Evolutionary conservation across 2,113 vertebrate genomes (phyloP).

Genomic region (Serinus canaria): DNA sequence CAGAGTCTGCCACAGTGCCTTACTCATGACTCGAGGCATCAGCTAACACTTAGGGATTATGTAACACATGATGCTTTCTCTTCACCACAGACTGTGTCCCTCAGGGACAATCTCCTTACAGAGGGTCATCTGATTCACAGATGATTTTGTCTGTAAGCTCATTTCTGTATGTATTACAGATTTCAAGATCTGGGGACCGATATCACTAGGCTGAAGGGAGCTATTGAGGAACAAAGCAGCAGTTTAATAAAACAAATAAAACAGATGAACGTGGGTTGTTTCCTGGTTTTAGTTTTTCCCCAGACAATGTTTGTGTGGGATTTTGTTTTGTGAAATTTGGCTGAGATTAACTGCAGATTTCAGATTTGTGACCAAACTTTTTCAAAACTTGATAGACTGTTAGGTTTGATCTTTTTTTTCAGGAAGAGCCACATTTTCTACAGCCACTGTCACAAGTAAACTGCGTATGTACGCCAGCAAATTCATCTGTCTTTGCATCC

Average conservation of each 20-base stretch:
- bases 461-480: rapidly evolving
- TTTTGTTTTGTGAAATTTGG: not conserved
- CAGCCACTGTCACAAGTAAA: not conserved
- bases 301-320: not conserved
- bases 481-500: not conserved
- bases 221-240: not conserved
- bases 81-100: not conserved
- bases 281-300: not conserved
- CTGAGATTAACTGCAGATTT: not conserved
- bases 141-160: not conserved
- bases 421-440: not conserved
- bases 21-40: not conserved
- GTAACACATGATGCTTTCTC: not conserved
- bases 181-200: not conserved
- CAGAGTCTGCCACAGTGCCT: not conserved
- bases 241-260: not conserved
- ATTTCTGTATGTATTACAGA: not conserved
- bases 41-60: not conserved
- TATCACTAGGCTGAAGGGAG: not conserved
- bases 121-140: not conserved
- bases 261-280: not conserved
- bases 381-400: not conserved
- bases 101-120: not conserved
- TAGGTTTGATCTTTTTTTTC: not conserved
- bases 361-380: not conserved